Base-by-base conservation (phyloP, 2,113 vertebrate genomes). In the Zootoca vivipara region DNA sequence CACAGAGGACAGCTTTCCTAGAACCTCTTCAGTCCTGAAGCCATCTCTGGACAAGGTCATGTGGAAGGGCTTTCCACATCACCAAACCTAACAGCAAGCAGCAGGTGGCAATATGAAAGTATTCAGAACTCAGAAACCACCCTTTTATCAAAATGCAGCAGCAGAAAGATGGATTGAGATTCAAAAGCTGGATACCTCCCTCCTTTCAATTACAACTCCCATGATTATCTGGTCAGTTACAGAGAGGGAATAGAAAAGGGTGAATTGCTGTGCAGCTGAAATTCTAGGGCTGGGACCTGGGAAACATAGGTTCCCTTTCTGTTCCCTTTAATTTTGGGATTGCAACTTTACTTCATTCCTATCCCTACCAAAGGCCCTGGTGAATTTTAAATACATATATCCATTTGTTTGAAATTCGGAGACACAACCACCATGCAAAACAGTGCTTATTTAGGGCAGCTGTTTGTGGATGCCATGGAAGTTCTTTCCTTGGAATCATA, bases 41-140 rank as follows among this genome's bases (percentile, higher is more conserved):
- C n/a, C n/a, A 33, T 30, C 15, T 15, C n/a, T 15, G 30, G n/a
- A 72, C 13, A n/a, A 72, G 33, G 15, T 13, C 15, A 30, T 52
- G 75, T 78, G 77, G 42, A n/a, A 28, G 30, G 7, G 15, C 33
- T 82, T 65, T 35, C 26, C 62, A 40, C 22, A 9, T 64, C 35
- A 20, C 33, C 26, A 65, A 67, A 65, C n/a, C 9, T 62, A 33
- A 64, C 33, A 15, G 8, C 5, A 24, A 26, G 22, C 24, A 38
- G 33, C 26, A 81, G 12, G 40, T 72, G 69, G 22, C 69, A 72
- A 72, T 72, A 5, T 78, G 91, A 93, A 94, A 94, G 93, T 90
- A 73, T 87, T 94, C 92, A 92, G 89, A 88, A 90, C 91, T 89
- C 86, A 87, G 85, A 72, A 92, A 91, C 82, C 90, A 90, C 92